A percentile compares a stretch with the other conserved stretches of the same genome.
Evolutionary conservation across 2,113 vertebrate species (phyloP).

Genomic region (Myxocyprinus asiaticus): DNA sequence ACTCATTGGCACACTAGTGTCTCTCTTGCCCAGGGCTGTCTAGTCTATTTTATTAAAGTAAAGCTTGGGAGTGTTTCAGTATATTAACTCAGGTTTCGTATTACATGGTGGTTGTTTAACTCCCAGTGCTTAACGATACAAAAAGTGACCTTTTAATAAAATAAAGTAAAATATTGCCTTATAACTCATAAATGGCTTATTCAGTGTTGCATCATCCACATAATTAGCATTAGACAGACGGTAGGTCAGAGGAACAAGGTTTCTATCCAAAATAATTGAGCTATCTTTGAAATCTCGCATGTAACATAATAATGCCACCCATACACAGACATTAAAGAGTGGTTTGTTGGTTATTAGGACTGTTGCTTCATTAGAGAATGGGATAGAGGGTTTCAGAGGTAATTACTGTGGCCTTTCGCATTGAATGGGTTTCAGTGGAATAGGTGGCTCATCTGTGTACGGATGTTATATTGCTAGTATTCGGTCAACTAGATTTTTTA

Average conservation of each 20-base stretch:
- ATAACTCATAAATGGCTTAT: not conserved
- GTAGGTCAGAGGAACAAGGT: not conserved
- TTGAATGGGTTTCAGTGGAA: not conserved
- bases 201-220: not conserved
- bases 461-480: not conserved
- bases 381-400: not conserved
- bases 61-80: not conserved
- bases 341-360: not conserved
- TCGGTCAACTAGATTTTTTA: not conserved
- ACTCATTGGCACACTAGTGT: not conserved
- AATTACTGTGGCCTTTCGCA: not conserved
- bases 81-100: constrained; percentile 1
- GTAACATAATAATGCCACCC: not conserved
- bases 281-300: not conserved
- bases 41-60: constrained; percentile 23
- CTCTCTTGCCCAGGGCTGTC: not conserved
- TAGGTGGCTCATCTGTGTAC: not conserved
- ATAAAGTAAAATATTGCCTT: not conserved
- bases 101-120: not conserved
- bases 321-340: not conserved
- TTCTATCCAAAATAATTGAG: constrained; percentile 12
- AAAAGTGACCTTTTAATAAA: not conserved
- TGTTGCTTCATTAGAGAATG: not conserved
- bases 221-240: constrained; percentile 12
- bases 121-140: constrained; percentile 1